phyloP scores from a whole-genome alignment of 2,797 vertebrate species.

The Pipistrellus kuhlii region DNA sequence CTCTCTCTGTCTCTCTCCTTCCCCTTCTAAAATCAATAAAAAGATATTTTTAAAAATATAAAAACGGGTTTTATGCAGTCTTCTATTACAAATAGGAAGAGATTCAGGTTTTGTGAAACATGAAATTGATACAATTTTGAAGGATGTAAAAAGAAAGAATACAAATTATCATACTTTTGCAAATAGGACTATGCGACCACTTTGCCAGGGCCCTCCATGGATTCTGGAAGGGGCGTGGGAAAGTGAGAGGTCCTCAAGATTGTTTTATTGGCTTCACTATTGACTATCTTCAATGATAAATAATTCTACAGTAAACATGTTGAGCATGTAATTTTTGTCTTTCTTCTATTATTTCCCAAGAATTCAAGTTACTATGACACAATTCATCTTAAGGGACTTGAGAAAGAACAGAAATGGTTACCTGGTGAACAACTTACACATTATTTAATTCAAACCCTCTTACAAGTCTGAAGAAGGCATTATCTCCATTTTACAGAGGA shows the following conservation, averaged over 20 bases:
- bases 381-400: not conserved
- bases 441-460: not conserved
- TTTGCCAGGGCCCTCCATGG: not conserved
- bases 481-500: not conserved
- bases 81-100: constrained; percentile 16
- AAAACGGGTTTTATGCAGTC: not conserved
- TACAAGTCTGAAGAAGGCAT: not conserved
- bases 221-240: not conserved
- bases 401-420: not conserved
- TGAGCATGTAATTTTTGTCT: not conserved
- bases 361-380: not conserved
- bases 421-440: not conserved
- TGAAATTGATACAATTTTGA: not conserved
- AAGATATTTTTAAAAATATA: not conserved
- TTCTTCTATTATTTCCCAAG: not conserved
- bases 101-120: not conserved
- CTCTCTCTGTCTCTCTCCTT: too few species aligned
- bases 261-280: not conserved
- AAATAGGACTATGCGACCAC: not conserved
- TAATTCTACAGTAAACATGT: not conserved
- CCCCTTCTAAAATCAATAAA: not conserved
- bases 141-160: not conserved
- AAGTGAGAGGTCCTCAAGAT: not conserved
- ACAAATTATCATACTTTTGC: constrained; percentile 33
- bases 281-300: not conserved